These are phyloP conservation scores for Acipenser ruthenus DNA, from an alignment of 2,797 vertebrate species.

Conservation along the genomic window DNA sequence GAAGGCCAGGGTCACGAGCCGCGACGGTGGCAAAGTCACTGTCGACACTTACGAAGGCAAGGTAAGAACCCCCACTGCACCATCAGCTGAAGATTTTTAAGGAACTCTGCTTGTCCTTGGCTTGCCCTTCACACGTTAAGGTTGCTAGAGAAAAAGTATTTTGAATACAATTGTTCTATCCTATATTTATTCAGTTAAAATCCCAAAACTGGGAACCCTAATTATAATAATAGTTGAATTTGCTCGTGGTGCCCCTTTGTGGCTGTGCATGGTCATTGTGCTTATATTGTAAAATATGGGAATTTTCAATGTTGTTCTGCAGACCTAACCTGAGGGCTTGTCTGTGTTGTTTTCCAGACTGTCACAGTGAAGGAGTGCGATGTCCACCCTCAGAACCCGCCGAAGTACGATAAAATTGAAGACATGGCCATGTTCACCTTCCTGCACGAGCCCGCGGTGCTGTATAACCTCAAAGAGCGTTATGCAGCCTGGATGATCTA, in stretches of 20 bases:
- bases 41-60: slow-evolving; percentile 65
- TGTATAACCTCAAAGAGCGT: slow-evolving; percentile 68
- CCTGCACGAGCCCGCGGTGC: slow-evolving; percentile 67
- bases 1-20: slow-evolving; percentile 59
- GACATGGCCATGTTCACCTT: slow-evolving; percentile 88
- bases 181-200: no score
- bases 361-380: slow-evolving; percentile 70
- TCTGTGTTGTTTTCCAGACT: slow-evolving; percentile 42
- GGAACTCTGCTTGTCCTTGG: no score
- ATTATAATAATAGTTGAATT: neutral
- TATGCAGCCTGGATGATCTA: slow-evolving; percentile 70
- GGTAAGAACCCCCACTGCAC: slow-evolving; percentile 32
- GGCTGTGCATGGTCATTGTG: neutral
- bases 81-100: no score
- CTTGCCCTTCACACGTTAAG: no score
- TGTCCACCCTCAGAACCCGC: slow-evolving; percentile 73
- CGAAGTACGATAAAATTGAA: slow-evolving; percentile 87
- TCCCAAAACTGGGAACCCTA: no score
- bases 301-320: no score
- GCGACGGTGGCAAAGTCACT: slow-evolving; percentile 71
- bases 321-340: no score
- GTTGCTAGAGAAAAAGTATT: no score
- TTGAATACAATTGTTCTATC: no score
- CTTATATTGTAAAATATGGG: no score
- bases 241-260: neutral